Base-by-base conservation (phyloP, 2,888 invertebrate species). In the Netelia melanura region DNA sequence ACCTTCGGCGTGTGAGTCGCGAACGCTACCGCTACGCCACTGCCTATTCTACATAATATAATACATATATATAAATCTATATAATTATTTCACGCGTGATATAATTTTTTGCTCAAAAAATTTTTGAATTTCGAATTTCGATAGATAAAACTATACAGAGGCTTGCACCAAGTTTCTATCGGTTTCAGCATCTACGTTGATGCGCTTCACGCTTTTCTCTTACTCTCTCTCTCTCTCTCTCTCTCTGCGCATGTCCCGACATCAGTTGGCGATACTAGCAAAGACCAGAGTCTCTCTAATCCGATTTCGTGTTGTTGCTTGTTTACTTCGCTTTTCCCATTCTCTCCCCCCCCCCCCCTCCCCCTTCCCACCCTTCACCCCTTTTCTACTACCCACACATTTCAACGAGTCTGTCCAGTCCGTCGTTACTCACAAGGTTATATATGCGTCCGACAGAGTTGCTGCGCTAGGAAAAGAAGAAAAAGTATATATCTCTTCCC, bases 221-320 rank as follows among this genome's bases (percentile, higher is more conserved):
- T 17, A 0, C 17, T 17, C 17, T 17, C 17, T 17, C 17, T 17
- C 17, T 17, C 17, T 17, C 17, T 17, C 67, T 65, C n/a, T 17
- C 67, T 61, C 52, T 21, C 62, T 48, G 61, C 10, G 62, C 65
- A 56, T 30, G 68, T 78, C 25, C 62, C 83, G 21, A 67, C 62
- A 48, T 75, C 79, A 38, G 44, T 75, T 70, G 83, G 61, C 83
- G 75, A 79, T 70, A 70, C 56, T 71, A 44, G 21, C 61, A 61
- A 25, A 54, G 38, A 70, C 61, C 67, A 58, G 58, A 58, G 78
- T 70, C 70, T 44, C 79, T 74, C 62, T 75, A 79, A 83, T 83
- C 79, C 70, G 79, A 74, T 83, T 83, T 83, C 83, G 83, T 75
- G 78, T 54, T 83, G 83, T 83, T 83, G 83, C 79, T 83, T 83